Base-by-base conservation (phyloP, 1,140 invertebrate genomes). In the Pseudomyrmex cubaensis region DNA sequence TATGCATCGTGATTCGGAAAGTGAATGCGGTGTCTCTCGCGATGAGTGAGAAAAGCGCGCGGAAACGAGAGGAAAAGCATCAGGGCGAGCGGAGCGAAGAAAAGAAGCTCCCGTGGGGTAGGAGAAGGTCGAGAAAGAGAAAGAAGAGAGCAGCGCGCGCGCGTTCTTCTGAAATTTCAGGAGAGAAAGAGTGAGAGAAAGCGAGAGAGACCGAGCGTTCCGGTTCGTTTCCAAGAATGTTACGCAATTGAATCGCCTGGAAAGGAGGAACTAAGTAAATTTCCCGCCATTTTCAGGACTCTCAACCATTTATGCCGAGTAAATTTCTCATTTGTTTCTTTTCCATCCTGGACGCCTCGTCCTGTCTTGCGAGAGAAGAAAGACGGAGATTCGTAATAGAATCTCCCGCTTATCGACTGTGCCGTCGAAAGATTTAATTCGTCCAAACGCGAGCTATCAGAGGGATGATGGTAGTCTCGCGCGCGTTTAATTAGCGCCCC, bases 251-350 rank as follows among this genome's bases (percentile, higher is more conserved):
- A 72, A 88, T 89, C 86, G 74, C 82, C 44, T 75, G 77, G 83
- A 74, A 88, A 74, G 77, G 76, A 62, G 78, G 86, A 85, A 75
- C 87, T 89, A 89, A 89, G 87, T 85, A 89, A 89, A 89, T 88
- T 88, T 88, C 69, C 77, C 86, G 54, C 84, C 84, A 83, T 88
- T 88, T 83, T 82, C 87, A 88, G 82, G 57, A 85, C 83, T 83
- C 77, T 56, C 63, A 72, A 63, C 83, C 87, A 70, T 89, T 89
- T 89, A 88, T 89, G 86, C 83, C 64, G 78, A 74, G 87, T 85
- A 89, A 89, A 89, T 85, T 87, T 85, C 50, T 75, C 83, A 83
- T 88, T 89, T 88, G 84, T 89, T 89, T 88, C 86, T 89, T 85
- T 89, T 88, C 44, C 78, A 88, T 88, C 75, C 50, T 82, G 44